Evolutionary conservation across 2,113 vertebrate genomes (phyloP).

Genomic region (Bettongia penicillata): DNA sequence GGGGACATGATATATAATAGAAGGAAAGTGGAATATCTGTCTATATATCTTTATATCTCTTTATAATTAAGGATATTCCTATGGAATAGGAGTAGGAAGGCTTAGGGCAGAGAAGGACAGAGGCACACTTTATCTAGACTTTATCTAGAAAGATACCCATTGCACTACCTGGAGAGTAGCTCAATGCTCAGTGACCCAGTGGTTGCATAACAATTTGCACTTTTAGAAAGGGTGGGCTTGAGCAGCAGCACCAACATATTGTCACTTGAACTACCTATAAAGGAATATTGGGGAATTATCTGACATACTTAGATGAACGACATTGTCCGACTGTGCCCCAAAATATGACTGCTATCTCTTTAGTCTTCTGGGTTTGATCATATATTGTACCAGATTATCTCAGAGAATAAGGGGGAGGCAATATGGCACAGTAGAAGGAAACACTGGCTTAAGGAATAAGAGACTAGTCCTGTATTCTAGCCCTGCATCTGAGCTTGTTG

Average conservation of each 20-base stretch:
- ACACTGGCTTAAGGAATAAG: background rate
- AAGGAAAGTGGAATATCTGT: background rate
- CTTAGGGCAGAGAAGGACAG: background rate
- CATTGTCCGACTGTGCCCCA: background rate
- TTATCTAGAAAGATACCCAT: background rate
- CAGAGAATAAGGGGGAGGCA: background rate
- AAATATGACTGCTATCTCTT: background rate
- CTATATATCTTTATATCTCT: background rate
- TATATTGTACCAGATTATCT: background rate
- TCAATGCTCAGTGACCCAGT: background rate
- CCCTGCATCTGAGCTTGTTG: background rate
- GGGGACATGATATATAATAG: background rate
- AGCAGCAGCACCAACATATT: background rate
- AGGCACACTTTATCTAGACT: background rate
- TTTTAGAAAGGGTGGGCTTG: background rate
- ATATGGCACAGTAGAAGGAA: background rate
- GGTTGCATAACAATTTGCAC: background rate
- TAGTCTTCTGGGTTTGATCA: background rate
- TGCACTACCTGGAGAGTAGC: background rate
- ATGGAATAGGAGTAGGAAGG: background rate
- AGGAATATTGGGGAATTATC: conserved; percentile 14
- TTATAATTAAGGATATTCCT: background rate
- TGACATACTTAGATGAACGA: background rate
- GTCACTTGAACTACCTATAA: background rate
- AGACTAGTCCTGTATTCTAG: background rate